phyloP scores from a whole-genome alignment of 2,113 vertebrate genomes.

The Menura novaehollandiae region DNA sequence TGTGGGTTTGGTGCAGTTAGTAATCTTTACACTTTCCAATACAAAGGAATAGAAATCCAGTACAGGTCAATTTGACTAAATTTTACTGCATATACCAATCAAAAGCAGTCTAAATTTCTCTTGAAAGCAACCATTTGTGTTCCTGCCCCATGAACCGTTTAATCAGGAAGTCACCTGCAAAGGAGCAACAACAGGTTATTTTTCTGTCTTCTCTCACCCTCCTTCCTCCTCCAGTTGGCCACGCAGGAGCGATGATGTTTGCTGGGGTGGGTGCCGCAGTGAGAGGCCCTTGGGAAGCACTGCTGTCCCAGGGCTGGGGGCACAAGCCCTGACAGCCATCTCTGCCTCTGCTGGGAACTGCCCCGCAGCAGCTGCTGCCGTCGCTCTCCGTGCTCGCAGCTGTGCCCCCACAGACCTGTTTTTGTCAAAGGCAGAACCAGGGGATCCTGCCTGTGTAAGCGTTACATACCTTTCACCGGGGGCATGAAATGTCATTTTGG shows the following conservation, averaged over 20 bases:
- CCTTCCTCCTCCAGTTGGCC: not conserved
- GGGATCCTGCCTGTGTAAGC: not conserved
- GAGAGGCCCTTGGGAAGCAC: not conserved
- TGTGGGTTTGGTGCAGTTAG: not conserved
- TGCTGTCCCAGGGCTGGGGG: not conserved
- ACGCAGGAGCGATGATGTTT: not conserved
- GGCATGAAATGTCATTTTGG: not conserved
- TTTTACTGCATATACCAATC: not conserved
- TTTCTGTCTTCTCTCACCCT: not conserved
- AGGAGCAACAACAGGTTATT: not conserved
- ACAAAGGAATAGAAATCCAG: not conserved
- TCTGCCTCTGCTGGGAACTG: not conserved
- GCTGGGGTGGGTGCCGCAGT: not conserved
- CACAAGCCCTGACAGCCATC: not conserved
- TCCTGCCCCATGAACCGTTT: not conserved
- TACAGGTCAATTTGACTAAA: not conserved
- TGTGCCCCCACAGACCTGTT: not conserved
- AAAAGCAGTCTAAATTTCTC: not conserved
- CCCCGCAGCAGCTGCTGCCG: constrained; percentile 42
- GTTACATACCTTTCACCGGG: not conserved
- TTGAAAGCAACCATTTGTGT: not conserved
- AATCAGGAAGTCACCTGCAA: not conserved
- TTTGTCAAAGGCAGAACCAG: not conserved
- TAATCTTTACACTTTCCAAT: not conserved
- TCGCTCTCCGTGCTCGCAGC: constrained; percentile 46